Evolutionary conservation across 2,797 vertebrate species (phyloP), one percentile per base, ranked within the genome.

Genomic region (Melanotaenia maccullochi): DNA sequence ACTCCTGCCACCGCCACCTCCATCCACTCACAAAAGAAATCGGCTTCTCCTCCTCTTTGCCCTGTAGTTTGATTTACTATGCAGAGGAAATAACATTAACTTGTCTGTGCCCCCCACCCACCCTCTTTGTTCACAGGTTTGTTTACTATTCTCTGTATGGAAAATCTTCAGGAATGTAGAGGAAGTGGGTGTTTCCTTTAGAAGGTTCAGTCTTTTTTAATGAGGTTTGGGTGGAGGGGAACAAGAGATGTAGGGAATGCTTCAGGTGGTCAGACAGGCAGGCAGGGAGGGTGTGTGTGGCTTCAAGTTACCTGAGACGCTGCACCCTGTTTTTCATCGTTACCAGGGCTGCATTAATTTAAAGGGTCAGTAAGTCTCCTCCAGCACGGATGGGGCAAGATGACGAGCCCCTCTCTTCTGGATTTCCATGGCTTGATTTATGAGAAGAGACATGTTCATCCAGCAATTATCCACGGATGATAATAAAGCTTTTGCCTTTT

Each of bases 61-160:
- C 38, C 56, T 77, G 77, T 71, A 63, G 68, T 87, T 88, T 93
- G 90, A 93, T 93, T 95, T 92, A 92, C 89, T 85, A 79, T 83
- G 65, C 13, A 54, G 81, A 90, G 91, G 91, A 94, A 94, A 93
- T 89, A 92, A 91, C 92, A 90, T 86, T 82, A 85, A 84, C 83
- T 86, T 83, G 72, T 71, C 68, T 32, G 14, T 58, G 60, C 9
- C 11, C 60, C 67, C 69, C 25, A 7, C 65, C 36, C 30, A 49
- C 64, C 28, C 24, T 25, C 68, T 79, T 92, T 91, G 91, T 92
- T 90, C 86, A n/a, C 77, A 79, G 79, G 82, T 90, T 92, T 94
- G 93, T 94, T 95, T 94, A 94, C 93, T 93, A 92, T 90, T 88
- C 86, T 81, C 83, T 73, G 84, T 85, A 90, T 81, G 91, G 93